A percentile compares a stretch with the other conserved stretches of the same genome.
phyloP scores from a whole-genome alignment of 2,888 invertebrate species.

The Pseudococcus jackbeardsleyi region DNA sequence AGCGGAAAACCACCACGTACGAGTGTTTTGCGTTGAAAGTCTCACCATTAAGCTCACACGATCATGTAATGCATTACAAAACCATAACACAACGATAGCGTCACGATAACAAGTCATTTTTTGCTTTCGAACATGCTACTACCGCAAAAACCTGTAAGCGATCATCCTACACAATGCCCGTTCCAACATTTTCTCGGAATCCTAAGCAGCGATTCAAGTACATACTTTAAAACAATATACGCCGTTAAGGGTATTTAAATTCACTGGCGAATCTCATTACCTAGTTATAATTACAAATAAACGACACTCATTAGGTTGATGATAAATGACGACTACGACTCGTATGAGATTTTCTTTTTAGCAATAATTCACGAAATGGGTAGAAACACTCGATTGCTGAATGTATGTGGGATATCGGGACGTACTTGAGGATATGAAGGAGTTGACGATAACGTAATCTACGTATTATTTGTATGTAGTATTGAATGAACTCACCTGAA shows the following conservation, averaged over 20 bases:
- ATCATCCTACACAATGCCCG: constrained; percentile 22
- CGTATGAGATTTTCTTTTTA: neutral
- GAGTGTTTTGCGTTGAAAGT: neutral
- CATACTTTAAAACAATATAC: neutral
- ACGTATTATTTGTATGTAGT: neutral
- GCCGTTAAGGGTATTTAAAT: neutral
- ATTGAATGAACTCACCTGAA: neutral
- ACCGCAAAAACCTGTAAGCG: neutral
- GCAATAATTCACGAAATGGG: neutral
- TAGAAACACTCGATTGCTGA: neutral
- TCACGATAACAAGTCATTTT: constrained; percentile 25
- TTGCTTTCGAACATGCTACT: constrained; percentile 15
- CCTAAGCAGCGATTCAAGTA: neutral
- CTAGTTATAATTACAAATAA: neutral
- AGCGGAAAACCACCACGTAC: neutral
- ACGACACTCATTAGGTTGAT: neutral
- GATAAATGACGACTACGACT: neutral
- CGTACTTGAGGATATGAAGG: neutral
- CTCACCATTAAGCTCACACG: neutral
- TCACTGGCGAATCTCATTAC: neutral
- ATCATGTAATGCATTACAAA: constrained; percentile 22
- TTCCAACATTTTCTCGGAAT: neutral
- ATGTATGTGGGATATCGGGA: neutral
- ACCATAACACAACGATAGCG: neutral
- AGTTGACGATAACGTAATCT: neutral